Evolutionary conservation across 2,797 vertebrate species (phyloP).

Genomic region (Semotilus atromaculatus): DNA sequence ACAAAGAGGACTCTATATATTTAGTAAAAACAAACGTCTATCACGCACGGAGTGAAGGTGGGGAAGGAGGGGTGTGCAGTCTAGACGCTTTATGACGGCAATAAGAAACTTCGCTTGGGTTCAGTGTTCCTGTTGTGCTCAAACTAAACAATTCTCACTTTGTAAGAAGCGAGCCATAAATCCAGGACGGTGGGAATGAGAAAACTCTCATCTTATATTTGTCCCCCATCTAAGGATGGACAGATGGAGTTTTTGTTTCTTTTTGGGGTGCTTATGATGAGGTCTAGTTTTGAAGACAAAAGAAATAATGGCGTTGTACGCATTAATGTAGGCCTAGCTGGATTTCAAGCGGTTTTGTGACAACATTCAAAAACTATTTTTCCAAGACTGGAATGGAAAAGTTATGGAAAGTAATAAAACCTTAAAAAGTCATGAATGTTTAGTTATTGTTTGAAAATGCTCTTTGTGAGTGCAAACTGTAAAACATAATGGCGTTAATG

Average conservation of each 20-base stretch:
- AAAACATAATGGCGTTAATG: neutral
- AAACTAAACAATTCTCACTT: constrained; percentile 86
- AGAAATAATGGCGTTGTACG: neutral
- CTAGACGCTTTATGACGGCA: constrained; percentile 99
- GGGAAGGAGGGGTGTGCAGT: constrained; percentile 87
- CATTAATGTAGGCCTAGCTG: neutral
- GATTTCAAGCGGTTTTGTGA: no score
- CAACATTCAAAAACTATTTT: neutral
- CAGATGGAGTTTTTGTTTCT: constrained; percentile 56
- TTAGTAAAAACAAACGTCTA: constrained; percentile 78
- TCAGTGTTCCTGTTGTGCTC: constrained; percentile 87
- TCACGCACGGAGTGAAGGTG: constrained; percentile 69
- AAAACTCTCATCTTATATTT: constrained; percentile 44
- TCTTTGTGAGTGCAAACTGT: neutral
- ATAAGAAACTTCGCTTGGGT: constrained; percentile 95
- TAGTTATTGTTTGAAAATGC: neutral
- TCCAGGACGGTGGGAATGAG: constrained; percentile 64
- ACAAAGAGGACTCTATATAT: constrained; percentile 76
- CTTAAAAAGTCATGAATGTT: neutral
- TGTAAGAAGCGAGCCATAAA: constrained; percentile 68
- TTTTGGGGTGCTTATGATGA: constrained; percentile 35
- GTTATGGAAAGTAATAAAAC: neutral
- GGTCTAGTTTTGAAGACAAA: constrained; percentile 32
- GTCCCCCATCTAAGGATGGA: constrained; percentile 47
- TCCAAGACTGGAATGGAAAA: neutral